A percentile compares a stretch with the other conserved stretches of the same genome.
Evolutionary conservation across 2,888 invertebrate species (phyloP).

Genomic region (Drosophila anceps): DNA sequence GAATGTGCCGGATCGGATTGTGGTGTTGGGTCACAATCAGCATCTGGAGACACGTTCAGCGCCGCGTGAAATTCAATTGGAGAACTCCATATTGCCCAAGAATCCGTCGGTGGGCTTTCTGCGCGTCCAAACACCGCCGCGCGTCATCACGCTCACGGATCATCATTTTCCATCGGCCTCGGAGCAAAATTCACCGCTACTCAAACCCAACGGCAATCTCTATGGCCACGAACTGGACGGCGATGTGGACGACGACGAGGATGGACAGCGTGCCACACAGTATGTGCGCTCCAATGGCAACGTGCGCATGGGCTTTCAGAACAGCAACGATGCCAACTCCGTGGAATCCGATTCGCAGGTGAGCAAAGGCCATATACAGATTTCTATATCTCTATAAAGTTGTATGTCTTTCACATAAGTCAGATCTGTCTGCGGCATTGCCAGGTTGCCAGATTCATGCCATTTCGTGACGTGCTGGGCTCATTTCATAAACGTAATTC

Average conservation of each 20-base stretch:
- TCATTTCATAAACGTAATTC: conserved; percentile 24
- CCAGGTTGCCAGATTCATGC: too few relatives aligned
- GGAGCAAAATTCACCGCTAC: conserved; percentile 85
- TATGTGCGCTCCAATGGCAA: conserved; percentile 80
- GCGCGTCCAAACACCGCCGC: conserved; percentile 95
- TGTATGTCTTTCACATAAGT: not conserved
- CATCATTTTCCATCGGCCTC: conserved; percentile 92
- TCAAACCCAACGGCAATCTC: conserved; percentile 56
- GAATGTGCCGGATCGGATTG: conserved; percentile 97
- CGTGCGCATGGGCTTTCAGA: conserved; percentile 79
- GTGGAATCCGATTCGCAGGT: conserved; percentile 84
- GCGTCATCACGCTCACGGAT: conserved; percentile 93
- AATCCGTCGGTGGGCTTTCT: conserved; percentile 88
- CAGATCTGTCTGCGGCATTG: not conserved
- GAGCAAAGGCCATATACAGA: conserved; percentile 17
- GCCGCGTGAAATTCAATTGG: conserved; percentile 94
- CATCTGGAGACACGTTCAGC: conserved; percentile 90
- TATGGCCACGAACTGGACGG: conserved; percentile 67
- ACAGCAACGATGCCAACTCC: conserved; percentile 79
- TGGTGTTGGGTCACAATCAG: conserved; percentile 93
- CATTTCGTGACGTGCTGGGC: conserved; percentile 37
- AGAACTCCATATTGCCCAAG: conserved; percentile 91
- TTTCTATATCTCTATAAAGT: not conserved
- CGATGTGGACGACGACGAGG: conserved; percentile 72
- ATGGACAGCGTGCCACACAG: conserved; percentile 74